Evolutionary conservation across 30 jellyfish, hydroid and myxozoan species (phyloP).

Genomic region (Rhopilema esculentum): DNA sequence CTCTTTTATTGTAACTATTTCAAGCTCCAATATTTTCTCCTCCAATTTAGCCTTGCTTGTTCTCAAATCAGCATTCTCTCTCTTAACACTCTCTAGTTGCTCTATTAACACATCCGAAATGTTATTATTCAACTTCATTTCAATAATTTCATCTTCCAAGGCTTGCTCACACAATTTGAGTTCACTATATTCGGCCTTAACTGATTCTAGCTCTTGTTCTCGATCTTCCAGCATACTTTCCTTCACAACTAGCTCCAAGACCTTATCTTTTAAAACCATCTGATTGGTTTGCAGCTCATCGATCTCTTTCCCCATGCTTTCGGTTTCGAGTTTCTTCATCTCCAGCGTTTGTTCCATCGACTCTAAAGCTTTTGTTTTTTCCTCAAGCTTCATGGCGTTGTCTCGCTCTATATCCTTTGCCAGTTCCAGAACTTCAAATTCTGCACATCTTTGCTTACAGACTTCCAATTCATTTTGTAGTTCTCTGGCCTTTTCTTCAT

Average conservation of each 20-base stretch:
- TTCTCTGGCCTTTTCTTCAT: background rate
- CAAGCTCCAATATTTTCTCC: background rate
- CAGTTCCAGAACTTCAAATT: background rate
- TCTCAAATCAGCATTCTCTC: background rate
- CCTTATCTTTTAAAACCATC: background rate
- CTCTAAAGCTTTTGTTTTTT: background rate
- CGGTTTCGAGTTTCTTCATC: background rate
- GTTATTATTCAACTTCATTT: background rate
- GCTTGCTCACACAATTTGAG: background rate
- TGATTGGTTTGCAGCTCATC: background rate
- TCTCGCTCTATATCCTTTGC: background rate
- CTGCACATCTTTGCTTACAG: background rate
- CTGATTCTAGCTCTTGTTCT: background rate
- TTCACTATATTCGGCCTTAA: background rate
- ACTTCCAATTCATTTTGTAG: background rate
- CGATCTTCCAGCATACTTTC: background rate
- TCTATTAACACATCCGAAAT: background rate
- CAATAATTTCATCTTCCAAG: background rate
- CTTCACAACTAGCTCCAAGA: background rate
- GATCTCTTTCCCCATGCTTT: background rate
- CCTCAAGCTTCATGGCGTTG: background rate
- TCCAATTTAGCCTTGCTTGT: background rate
- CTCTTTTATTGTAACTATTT: background rate
- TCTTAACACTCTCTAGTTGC: background rate
- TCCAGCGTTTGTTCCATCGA: background rate